Conservation (phyloP, 2,113 vertebrate species). For the Cercopithecus mona region DNA sequence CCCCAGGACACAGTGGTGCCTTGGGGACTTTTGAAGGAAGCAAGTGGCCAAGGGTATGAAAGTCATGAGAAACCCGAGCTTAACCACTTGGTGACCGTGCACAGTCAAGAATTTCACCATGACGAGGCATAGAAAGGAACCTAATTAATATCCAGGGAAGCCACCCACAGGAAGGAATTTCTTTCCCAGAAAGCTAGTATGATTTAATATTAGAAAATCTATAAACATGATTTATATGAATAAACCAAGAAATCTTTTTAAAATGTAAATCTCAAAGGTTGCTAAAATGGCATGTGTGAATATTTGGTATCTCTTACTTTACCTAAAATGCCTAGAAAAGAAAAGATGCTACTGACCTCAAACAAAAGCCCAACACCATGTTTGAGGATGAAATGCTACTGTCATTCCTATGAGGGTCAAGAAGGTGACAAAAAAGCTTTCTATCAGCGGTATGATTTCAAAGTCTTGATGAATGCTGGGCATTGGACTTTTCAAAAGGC, state of each 20-base stretch:
- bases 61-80: not conserved
- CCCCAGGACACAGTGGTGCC: not conserved
- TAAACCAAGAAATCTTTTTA: not conserved
- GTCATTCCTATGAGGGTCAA: not conserved
- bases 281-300: not conserved
- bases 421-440: not conserved
- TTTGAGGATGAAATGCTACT: not conserved
- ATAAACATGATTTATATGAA: not conserved
- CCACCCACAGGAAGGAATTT: not conserved
- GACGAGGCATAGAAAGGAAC: not conserved
- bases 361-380: not conserved
- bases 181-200: not conserved
- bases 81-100: not conserved
- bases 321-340: not conserved
- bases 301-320: not conserved
- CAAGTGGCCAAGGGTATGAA: not conserved
- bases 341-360: not conserved
- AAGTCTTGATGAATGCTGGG: not conserved
- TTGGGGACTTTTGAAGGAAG: not conserved
- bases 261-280: not conserved
- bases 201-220: not conserved
- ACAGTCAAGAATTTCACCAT: not conserved
- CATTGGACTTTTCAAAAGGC: not conserved
- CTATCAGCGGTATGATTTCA: not conserved
- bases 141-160: not conserved